These are phyloP conservation scores for Beroe ovata DNA, from an alignment of 37 sponge, comb jelly and placozoan genomes.

Conservation along the genomic window DNA sequence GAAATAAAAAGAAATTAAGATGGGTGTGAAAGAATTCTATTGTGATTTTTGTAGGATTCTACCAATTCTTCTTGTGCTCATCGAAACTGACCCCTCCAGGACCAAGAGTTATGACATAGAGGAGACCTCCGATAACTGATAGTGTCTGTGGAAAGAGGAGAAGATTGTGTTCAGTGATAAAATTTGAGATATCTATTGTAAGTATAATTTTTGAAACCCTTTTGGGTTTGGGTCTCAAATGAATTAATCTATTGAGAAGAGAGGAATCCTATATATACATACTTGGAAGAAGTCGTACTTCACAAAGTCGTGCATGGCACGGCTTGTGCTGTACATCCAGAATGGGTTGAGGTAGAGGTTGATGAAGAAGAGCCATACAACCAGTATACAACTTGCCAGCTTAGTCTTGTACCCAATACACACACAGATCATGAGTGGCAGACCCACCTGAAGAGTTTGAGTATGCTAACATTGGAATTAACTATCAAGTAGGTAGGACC, in stretches of 20 bases:
- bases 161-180: no score
- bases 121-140: constrained; percentile 96
- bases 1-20: no score
- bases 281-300: constrained; percentile 95
- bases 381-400: constrained; percentile 87
- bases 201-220: no score
- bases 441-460: constrained; percentile 22
- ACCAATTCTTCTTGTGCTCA: constrained; percentile 97
- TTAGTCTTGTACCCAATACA: constrained; percentile 95
- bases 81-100: constrained; percentile 97
- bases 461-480: no score
- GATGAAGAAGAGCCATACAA: constrained; percentile 74
- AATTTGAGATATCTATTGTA: no score
- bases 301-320: constrained; percentile 88
- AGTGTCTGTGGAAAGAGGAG: constrained; percentile 74
- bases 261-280: background rate
- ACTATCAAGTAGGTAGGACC: no score
- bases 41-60: no score
- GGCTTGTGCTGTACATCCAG: constrained; percentile 78
- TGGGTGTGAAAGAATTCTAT: no score
- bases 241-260: background rate
- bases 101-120: constrained; percentile 90
- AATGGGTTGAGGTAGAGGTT: constrained; percentile 88
- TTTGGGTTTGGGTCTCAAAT: no score
- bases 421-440: constrained; percentile 79